These are phyloP conservation scores for Ctenosaura bakeri DNA, from an alignment of 2,797 vertebrate genomes.

Conservation along the genomic window DNA sequence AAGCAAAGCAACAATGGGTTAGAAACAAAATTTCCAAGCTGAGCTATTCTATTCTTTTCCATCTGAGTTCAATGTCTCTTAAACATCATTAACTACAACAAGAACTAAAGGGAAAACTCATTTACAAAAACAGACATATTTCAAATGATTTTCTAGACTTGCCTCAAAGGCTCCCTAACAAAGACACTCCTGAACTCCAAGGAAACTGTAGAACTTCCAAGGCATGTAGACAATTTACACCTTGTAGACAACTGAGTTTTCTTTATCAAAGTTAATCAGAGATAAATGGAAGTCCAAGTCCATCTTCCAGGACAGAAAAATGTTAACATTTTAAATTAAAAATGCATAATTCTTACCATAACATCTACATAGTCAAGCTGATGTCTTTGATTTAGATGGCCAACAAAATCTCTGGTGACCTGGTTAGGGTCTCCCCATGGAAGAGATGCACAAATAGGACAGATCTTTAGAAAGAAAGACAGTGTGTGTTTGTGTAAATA, in stretches of 20 bases:
- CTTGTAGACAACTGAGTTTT: neutral
- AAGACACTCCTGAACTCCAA: conserved; percentile 17
- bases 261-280: neutral
- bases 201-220: neutral
- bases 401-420: conserved; percentile 84
- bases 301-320: conserved; percentile 31
- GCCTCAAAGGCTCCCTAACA: neutral
- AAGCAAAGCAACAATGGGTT: conserved; percentile 59
- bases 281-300: conserved; percentile 26
- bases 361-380: conserved; percentile 85
- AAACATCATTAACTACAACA: neutral
- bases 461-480: conserved; percentile 74
- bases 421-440: conserved; percentile 84
- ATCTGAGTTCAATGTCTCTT: neutral
- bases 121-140: neutral
- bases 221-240: neutral
- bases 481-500: neutral
- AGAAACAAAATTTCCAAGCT: conserved; percentile 63
- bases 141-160: neutral
- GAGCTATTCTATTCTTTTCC: neutral
- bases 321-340: conserved; percentile 26
- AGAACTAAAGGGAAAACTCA: neutral
- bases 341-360: conserved; percentile 80
- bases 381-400: conserved; percentile 84
- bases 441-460: conserved; percentile 86